phyloP scores from a whole-genome alignment of 1,140 invertebrate species.

The Macrosteles quadrilineatus region DNA sequence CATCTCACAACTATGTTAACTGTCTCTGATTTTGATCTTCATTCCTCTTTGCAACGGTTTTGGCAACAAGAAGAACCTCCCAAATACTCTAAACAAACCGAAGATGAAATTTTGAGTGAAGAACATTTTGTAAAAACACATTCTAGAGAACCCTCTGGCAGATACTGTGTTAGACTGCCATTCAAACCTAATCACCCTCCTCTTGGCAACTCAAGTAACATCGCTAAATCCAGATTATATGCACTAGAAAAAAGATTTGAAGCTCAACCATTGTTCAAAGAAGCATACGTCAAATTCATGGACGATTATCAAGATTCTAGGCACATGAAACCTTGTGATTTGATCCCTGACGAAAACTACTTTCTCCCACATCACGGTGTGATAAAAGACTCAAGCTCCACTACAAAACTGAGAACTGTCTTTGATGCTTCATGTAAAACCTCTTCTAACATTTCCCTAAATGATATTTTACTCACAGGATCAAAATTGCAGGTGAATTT shows the following conservation, averaged over 20 bases:
- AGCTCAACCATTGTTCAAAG: not conserved
- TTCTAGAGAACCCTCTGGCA: too few relatives aligned
- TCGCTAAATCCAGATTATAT: too few relatives aligned
- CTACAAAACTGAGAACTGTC: constrained; percentile 35
- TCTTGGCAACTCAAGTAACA: too few relatives aligned
- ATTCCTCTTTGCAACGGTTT: too few relatives aligned
- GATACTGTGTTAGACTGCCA: too few relatives aligned
- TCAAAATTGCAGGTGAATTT: constrained; percentile 42
- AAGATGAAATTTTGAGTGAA: too few relatives aligned
- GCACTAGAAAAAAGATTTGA: constrained; percentile 13
- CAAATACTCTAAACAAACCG: too few relatives aligned
- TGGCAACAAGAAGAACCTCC: too few relatives aligned
- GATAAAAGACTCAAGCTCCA: constrained; percentile 17
- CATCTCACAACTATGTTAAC: too few relatives aligned
- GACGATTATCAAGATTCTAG: not conserved
- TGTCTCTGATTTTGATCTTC: too few relatives aligned
- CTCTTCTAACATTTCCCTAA: constrained; percentile 26
- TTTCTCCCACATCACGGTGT: constrained; percentile 39
- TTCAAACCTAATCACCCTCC: too few relatives aligned
- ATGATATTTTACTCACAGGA: constrained; percentile 33
- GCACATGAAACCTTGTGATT: not conserved
- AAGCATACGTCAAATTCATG: not conserved
- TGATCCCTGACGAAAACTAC: not conserved
- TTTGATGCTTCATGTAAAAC: constrained; percentile 35
- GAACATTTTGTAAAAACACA: too few relatives aligned